A percentile compares a stretch with the other conserved stretches of the same genome.
Conservation (phyloP, 1,140 invertebrate species). For the Caerostris extrusa region DNA sequence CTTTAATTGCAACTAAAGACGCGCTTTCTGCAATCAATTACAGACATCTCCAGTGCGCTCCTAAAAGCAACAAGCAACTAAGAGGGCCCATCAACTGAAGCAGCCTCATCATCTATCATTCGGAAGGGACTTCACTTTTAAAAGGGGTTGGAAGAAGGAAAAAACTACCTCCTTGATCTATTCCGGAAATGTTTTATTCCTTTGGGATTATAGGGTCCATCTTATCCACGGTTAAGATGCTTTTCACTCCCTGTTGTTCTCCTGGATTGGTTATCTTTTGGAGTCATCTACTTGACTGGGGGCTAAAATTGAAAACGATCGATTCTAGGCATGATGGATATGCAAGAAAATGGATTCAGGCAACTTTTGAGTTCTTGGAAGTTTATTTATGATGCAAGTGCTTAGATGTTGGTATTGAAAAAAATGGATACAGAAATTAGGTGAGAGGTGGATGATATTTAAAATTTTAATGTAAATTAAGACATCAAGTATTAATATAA, state of each 20-base stretch:
- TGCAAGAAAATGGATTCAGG: not conserved
- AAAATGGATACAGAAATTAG: too few relatives aligned
- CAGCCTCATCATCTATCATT: conserved; percentile 30
- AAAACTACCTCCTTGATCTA: conserved; percentile 7
- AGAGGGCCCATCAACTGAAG: not conserved
- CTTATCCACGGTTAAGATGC: conserved; percentile 15
- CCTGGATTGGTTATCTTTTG: not conserved
- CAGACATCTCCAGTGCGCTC: not conserved
- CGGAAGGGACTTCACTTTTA: conserved; percentile 31
- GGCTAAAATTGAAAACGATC: conserved; percentile 60
- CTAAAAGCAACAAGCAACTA: conserved; percentile 11
- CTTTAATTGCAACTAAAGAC: conserved; percentile 28
- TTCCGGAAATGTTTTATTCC: conserved; percentile 42
- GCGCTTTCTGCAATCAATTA: not conserved
- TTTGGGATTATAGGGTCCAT: conserved; percentile 16
- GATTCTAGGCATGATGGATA: conserved; percentile 38
- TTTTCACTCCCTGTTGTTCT: not conserved
- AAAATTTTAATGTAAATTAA: too few relatives aligned
- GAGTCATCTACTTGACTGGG: conserved; percentile 10
- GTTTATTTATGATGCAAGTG: too few relatives aligned
- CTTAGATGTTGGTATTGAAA: too few relatives aligned
- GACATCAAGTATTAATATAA: too few relatives aligned
- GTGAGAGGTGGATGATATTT: too few relatives aligned
- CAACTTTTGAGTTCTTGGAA: not conserved
- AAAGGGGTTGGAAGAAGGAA: conserved; percentile 5